Base-by-base conservation (phyloP, 2,888 invertebrate species). In the Hirtodrosophila confusa region DNA sequence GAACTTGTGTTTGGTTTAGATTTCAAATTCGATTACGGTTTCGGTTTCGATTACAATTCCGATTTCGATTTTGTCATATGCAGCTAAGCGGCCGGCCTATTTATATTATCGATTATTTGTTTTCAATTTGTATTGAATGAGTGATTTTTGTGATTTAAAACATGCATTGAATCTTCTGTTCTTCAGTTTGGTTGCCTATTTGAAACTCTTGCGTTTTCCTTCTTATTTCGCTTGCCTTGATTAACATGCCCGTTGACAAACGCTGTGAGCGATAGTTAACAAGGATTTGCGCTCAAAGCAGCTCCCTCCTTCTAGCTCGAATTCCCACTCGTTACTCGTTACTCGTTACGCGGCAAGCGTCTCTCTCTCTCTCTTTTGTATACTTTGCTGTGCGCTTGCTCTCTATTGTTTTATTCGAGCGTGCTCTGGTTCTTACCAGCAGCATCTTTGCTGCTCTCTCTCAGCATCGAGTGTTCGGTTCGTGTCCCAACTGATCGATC, bases 1-100 rank as follows among this genome's bases (percentile, higher is more conserved):
- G 27, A 48, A 62, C 33, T 66, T 61, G n/a, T 35, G 11, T 66
- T 63, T 41, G 3, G 8, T 69, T 69, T 55, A 27, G 8, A 33
- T 68, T 43, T 48, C 31, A n/a, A 43, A 54, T 71, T 31, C 11
- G 7, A 35, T 61, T 69, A 31, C 54, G n/a, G 66, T 60, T 65
- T 57, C 37, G 43, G 12, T 60, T 58, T 39, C 55, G 36, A 51
- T 67, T 57, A 27, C 7, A 12, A 7, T 62, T 54, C 17, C n/a
- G 56, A 41, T 57, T 57, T 56, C 69, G 45, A 50, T 72, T 49
- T 70, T 41, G 24, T 39, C 71, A 72, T 69, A 70, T 53, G 60
- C 75, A 67, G 54, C 65, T 53, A 69, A 51, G 63, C 43, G 63
- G 67, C 77, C 63, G 53, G 55, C 64, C 58, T 45, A 69, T n/a